Percentiles rank a stretch among this genome's conserved stretches.
phyloP scores from a whole-genome alignment of 2,113 vertebrate genomes.

The Psittacus erithacus region DNA sequence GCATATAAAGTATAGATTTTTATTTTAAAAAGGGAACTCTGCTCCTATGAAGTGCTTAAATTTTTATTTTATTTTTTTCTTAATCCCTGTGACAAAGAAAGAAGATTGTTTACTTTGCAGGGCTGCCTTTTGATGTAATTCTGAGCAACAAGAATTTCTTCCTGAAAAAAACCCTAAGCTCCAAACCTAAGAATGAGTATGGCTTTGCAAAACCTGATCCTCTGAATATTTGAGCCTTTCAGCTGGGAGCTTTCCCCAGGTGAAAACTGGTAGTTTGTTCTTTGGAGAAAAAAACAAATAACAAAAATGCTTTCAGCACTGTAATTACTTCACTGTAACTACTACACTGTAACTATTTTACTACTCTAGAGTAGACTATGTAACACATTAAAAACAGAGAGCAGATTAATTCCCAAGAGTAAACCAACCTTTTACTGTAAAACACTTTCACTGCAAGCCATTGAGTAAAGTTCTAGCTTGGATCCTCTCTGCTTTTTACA shows the following conservation, averaged over 20 bases:
- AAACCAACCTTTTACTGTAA: constrained; percentile 67
- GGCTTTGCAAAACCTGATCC: constrained; percentile 6
- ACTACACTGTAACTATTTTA: background rate
- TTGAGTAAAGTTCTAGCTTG: constrained; percentile 24
- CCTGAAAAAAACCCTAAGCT: background rate
- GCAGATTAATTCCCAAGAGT: constrained; percentile 58
- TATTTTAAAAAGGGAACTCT: background rate
- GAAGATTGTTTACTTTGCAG: background rate
- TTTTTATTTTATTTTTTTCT: background rate
- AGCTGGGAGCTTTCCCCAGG: background rate
- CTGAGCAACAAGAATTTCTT: background rate
- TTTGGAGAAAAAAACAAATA: constrained; percentile 66
- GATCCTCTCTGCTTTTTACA: background rate
- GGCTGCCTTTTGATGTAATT: background rate
- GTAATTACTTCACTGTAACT: background rate
- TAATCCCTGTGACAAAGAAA: background rate
- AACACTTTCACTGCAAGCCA: constrained; percentile 47
- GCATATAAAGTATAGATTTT: background rate
- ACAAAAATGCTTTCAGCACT: constrained; percentile 62
- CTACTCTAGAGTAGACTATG: constrained; percentile 30
- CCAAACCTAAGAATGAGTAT: background rate
- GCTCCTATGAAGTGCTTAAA: background rate
- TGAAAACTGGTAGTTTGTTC: constrained; percentile 64
- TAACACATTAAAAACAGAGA: constrained; percentile 61
- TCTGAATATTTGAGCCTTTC: constrained; percentile 24